phyloP scores from a whole-genome alignment of 2,888 invertebrate genomes.

The Pseudanteris insignis region DNA sequence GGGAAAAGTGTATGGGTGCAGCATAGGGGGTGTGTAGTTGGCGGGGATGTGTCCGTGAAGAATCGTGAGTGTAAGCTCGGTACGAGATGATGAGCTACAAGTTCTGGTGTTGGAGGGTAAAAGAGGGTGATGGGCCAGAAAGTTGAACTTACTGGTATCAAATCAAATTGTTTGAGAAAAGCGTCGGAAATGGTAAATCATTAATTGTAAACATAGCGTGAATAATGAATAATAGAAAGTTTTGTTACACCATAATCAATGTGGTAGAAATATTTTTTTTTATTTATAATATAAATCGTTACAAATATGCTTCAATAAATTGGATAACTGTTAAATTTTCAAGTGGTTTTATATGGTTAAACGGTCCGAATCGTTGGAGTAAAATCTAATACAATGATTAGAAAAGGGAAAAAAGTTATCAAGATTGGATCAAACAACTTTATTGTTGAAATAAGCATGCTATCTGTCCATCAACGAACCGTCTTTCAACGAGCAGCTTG shows the following conservation, averaged over 20 bases:
- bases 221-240: conserved; percentile 4
- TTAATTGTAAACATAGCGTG: background rate
- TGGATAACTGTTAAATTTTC: no score
- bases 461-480: conserved; percentile 33
- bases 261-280: background rate
- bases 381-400: conserved; percentile 18
- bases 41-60: conserved; percentile 43
- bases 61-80: conserved; percentile 41
- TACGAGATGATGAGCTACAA: conserved; percentile 15
- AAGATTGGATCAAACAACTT: conserved; percentile 36
- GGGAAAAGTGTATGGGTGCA: conserved; percentile 47
- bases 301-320: background rate
- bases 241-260: no score
- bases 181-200: conserved; percentile 1
- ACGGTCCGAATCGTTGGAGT: conserved; percentile 14
- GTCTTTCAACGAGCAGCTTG: conserved; percentile 21
- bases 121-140: conserved; percentile 17
- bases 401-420: conserved; percentile 31
- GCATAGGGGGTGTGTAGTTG: conserved; percentile 44
- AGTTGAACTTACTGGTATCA: conserved; percentile 12
- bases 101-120: conserved; percentile 19
- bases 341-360: conserved; percentile 10
- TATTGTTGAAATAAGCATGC: conserved; percentile 41
- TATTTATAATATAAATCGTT: background rate
- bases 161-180: conserved; percentile 14